Evolutionary conservation across 2,888 invertebrate species (phyloP), one percentile per base, ranked within the genome.

Genomic region (Polylopha cassiicola): DNA sequence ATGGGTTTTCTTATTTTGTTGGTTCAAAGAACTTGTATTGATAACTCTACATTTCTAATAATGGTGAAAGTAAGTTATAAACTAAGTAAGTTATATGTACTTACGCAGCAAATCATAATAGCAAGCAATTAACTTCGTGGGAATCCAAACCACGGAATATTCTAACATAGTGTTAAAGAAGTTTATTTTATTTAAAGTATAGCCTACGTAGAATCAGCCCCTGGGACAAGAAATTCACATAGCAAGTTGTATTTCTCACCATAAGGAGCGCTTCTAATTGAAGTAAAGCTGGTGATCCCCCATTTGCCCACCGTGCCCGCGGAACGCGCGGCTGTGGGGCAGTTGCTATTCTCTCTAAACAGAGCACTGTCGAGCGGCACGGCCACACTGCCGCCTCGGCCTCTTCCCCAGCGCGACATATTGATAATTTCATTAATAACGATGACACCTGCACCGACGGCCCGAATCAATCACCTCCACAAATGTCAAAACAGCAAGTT

Each of bases 271-370:
- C 91, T 95, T 61, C 96, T 88, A 47, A 95, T 92, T 2, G 95
- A 95, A 13, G 96, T 96, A 76, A 95, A 96, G 49, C 95, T 95
- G 62, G 95, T 95, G 73, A 95, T 94, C 54, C 96, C 96, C 95
- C 96, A 97, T 87, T 95, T 94, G 55, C 96, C 96, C 52, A 96
- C 92, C 17, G 94, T 95, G 48, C 95, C 96, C 52, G 95, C 93
- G 16, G 95, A 95, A 52, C 95, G 91, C 33, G 95, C 93, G 37
- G 95, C 95, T 34, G 94, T 91, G 4, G 95, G 95, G 60, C 93
- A 92, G 73, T 95, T 95, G 69, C 92, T 93, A 72, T 94, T 94
- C 70, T 93, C 89, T 63, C 89, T 87, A 67, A 89, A 88, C 43
- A 89, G 79, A 51, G 88, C 88, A 63, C 88, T 87, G 60, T 89